A percentile compares a stretch with the other conserved stretches of the same genome.
Conservation (phyloP, 2,888 invertebrate species). For the Macrosiphum euphorbiae region DNA sequence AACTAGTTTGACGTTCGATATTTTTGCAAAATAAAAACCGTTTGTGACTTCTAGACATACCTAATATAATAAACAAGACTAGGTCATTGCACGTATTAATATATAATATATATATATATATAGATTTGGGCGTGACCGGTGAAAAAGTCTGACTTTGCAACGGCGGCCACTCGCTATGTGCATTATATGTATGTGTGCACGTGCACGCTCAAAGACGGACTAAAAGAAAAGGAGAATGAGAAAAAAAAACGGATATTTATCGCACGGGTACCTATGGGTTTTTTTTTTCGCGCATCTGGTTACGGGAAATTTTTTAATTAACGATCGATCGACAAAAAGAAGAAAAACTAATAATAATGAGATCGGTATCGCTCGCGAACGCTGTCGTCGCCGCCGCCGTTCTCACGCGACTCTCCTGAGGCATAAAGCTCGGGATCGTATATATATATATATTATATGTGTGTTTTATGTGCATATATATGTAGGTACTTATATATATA, state of each 20-base stretch:
- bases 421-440: neutral
- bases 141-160: slow-evolving; percentile 18
- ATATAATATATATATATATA: neutral
- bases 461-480: no score
- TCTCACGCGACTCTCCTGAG: slow-evolving; percentile 43
- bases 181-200: neutral
- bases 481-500: neutral
- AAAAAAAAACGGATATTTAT: slow-evolving; percentile 35
- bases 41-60: neutral
- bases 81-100: neutral
- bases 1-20: neutral
- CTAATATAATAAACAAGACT: neutral
- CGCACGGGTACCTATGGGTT: neutral
- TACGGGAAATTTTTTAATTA: slow-evolving; percentile 59
- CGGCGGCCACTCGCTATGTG: neutral
- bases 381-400: neutral
- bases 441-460: neutral
- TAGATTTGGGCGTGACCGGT: slow-evolving; percentile 23
- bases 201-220: neutral
- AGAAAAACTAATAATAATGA: slow-evolving; percentile 39
- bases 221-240: neutral
- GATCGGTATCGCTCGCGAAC: slow-evolving; percentile 40
- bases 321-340: slow-evolving; percentile 46
- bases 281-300: slow-evolving; percentile 36
- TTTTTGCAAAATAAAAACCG: neutral